Base-by-base conservation (phyloP, 2,888 invertebrate genomes). In the Habrosyne pyritoides region DNA sequence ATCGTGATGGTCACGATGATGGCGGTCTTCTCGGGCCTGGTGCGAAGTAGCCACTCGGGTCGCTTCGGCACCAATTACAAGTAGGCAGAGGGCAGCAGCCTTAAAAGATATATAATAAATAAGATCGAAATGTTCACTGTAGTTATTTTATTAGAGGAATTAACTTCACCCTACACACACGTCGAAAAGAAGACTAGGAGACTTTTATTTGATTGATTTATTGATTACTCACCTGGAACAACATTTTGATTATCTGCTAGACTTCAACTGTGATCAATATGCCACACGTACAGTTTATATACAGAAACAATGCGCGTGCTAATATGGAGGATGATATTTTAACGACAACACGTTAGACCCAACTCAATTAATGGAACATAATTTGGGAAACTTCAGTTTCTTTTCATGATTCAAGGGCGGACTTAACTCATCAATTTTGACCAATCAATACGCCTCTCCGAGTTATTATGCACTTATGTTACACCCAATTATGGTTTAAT, bases 201-300 rank as follows among this genome's bases (percentile, higher is more conserved):
- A n/a, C n/a, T n/a, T n/a, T n/a, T n/a, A 22, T n/a, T 33, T 10
- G 21, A 22, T 21, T 21, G 5, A 3, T 18, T 8, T 7, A 22
- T 4, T 12, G 30, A 47, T 53, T 61, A 82, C 82, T 80, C 54
- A 84, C 83, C 78, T 82, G 83, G 68, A 75, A 79, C 78, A 79
- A 81, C 86, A 86, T 86, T 60, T 75, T 79, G 63, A 60, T 59
- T 71, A 75, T 77, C 63, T 70, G 76, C 75, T 81, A 71, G 76
- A 78, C 71, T 78, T 74, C 74, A 78, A 84, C 81, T 86, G 73
- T 75, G 18, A 18, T 66, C 60, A 52, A 55, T 55, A 64, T 58
- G 24, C 53, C 48, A 48, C 57, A 53, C 55, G 61, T 63, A 71
- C 64, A 57, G 67, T 64, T 83, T 85, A 75, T 84, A 74, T 84